Evolutionary conservation across 1,140 invertebrate species (phyloP).

Genomic region (Drosophila littoralis): DNA sequence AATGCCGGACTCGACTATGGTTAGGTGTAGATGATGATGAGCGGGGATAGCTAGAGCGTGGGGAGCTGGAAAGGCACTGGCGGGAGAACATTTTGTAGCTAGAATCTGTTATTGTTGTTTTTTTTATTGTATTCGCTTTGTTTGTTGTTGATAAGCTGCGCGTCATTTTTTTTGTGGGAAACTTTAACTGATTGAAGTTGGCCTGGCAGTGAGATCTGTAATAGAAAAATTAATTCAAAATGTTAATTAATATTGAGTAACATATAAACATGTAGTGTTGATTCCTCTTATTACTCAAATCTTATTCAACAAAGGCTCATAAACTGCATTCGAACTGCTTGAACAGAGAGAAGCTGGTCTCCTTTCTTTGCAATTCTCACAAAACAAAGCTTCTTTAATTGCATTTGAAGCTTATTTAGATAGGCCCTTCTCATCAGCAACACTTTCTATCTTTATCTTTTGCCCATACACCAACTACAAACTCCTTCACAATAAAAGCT

Average conservation of each 20-base stretch:
- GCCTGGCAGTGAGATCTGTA: conserved; percentile 65
- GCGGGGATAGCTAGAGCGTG: conserved; percentile 25
- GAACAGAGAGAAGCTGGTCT: too few relatives aligned
- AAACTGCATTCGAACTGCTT: too few relatives aligned
- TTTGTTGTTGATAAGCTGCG: conserved; percentile 36
- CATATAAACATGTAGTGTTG: neutral
- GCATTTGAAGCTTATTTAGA: conserved; percentile 14
- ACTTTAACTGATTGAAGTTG: conserved; percentile 20
- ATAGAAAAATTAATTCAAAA: neutral
- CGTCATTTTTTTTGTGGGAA: conserved; percentile 49
- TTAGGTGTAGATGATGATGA: conserved; percentile 30
- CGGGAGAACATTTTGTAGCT: conserved; percentile 72
- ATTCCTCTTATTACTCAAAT: too few relatives aligned
- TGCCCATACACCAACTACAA: too few relatives aligned
- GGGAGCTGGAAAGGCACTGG: conserved; percentile 78
- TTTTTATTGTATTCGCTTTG: conserved; percentile 1
- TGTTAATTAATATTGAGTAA: conserved; percentile 9
- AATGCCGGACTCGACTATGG: conserved; percentile 28
- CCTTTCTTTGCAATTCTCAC: conserved; percentile 16
- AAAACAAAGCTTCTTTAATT: neutral
- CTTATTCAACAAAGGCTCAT: too few relatives aligned
- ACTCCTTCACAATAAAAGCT: neutral
- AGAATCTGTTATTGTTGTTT: conserved; percentile 12
- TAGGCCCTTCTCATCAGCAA: neutral
- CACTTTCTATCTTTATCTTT: neutral